Evolutionary conservation across 2,888 invertebrate genomes (phyloP).

Genomic region (Listrodromus nycthemerus): DNA sequence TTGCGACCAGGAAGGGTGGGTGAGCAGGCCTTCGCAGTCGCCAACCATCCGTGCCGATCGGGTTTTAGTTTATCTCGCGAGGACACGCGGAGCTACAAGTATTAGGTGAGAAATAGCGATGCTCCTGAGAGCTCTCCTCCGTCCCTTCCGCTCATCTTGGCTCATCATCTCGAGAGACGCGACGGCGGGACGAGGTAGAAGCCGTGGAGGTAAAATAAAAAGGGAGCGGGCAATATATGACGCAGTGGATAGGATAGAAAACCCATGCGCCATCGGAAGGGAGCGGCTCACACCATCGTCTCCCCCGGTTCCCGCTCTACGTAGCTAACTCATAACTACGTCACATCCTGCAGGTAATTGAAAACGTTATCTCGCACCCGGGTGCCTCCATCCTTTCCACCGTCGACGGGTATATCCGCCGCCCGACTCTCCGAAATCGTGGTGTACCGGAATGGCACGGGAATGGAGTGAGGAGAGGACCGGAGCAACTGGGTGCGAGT

Average conservation of each 20-base stretch:
- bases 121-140: slow-evolving; percentile 32
- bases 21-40: background rate
- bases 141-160: slow-evolving; percentile 74
- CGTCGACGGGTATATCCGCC: slow-evolving; percentile 48
- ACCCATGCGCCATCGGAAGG: slow-evolving; percentile 45
- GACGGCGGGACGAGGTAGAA: background rate
- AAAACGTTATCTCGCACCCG: slow-evolving; percentile 84
- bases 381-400: slow-evolving; percentile 79
- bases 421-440: slow-evolving; percentile 25
- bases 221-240: slow-evolving; percentile 14
- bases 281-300: slow-evolving; percentile 48
- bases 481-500: slow-evolving; percentile 6
- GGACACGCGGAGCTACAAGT: slow-evolving; percentile 76
- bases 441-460: slow-evolving; percentile 3
- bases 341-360: slow-evolving; percentile 84
- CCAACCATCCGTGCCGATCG: slow-evolving; percentile 70
- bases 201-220: slow-evolving; percentile 3
- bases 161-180: slow-evolving; percentile 77
- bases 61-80: slow-evolving; percentile 79
- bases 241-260: slow-evolving; percentile 54
- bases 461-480: slow-evolving; percentile 15
- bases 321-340: slow-evolving; percentile 84
- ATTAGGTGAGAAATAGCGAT: slow-evolving; percentile 69
- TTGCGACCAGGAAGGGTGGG: background rate
- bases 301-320: slow-evolving; percentile 70